Conservation (phyloP, 2,113 vertebrate species). For the Chlorodrepanis virens region DNA sequence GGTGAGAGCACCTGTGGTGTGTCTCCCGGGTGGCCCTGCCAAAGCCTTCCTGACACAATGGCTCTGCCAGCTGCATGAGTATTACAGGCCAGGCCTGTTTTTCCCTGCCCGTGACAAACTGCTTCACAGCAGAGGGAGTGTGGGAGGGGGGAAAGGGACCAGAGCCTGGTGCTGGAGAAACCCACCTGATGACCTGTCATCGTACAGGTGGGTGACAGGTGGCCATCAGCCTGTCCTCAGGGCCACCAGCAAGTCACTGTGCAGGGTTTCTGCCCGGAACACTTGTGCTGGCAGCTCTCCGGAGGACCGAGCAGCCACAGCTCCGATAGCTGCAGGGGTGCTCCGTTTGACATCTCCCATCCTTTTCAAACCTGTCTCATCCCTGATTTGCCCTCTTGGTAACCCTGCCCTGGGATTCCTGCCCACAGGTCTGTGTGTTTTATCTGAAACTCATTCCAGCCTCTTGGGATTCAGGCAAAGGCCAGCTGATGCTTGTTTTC, state of each 20-base stretch:
- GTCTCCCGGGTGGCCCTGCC: not conserved
- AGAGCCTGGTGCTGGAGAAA: not conserved
- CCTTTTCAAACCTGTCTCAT: not conserved
- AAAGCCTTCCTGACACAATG: not conserved
- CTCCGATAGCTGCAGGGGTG: not conserved
- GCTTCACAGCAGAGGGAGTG: not conserved
- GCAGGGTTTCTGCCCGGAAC: not conserved
- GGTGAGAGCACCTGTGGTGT: not conserved
- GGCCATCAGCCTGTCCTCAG: not conserved
- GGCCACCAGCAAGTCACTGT: accelerated
- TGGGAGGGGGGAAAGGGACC: not conserved
- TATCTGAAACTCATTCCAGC: not conserved
- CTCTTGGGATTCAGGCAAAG: not conserved
- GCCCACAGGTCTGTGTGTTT: not conserved
- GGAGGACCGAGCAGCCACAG: not conserved
- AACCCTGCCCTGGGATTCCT: not conserved
- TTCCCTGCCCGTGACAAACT: not conserved
- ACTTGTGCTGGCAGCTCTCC: not conserved
- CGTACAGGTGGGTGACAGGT: too few species aligned
- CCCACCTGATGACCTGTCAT: not conserved
- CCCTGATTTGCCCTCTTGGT: not conserved
- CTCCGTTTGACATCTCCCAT: accelerated
- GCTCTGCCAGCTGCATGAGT: not conserved
- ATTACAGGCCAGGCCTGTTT: not conserved
- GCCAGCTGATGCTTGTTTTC: not conserved